Evolutionary conservation across 2,888 invertebrate genomes (phyloP).

Genomic region (Luperina testacea): DNA sequence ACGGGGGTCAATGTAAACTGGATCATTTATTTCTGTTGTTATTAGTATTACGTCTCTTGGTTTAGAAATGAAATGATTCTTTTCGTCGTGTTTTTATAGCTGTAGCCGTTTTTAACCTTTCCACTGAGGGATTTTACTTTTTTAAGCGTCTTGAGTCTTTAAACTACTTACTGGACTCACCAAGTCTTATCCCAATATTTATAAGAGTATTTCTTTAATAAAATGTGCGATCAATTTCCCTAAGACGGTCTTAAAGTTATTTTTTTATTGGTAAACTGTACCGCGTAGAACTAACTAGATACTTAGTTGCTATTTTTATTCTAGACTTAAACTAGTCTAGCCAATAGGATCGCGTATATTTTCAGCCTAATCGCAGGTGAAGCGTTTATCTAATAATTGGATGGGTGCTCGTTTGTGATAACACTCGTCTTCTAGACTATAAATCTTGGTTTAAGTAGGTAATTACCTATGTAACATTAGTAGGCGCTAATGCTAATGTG

Average conservation of each 20-base stretch:
- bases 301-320: constrained; percentile 45
- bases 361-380: constrained; percentile 55
- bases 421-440: constrained; percentile 36
- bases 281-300: not conserved
- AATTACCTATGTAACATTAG: constrained; percentile 31
- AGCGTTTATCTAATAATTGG: constrained; percentile 58
- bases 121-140: constrained; percentile 20
- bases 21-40: constrained; percentile 77
- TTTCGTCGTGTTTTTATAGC: constrained; percentile 66
- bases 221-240: constrained; percentile 30
- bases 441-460: constrained; percentile 44
- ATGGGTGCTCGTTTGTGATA: constrained; percentile 61
- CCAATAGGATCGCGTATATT: constrained; percentile 56
- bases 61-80: constrained; percentile 72
- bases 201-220: constrained; percentile 30
- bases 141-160: constrained; percentile 26
- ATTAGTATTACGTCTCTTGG: constrained; percentile 74
- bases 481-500: not conserved
- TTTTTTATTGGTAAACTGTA: constrained; percentile 25
- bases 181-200: constrained; percentile 29
- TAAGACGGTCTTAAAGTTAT: constrained; percentile 27
- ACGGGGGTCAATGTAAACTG: constrained; percentile 69
- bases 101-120: constrained; percentile 55
- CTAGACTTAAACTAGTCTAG: constrained; percentile 28
- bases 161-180: constrained; percentile 9